Evolutionary conservation across 2,113 vertebrate species (phyloP), one percentile per base, ranked within the genome.

Genomic region (Bolborhynchus lineola): DNA sequence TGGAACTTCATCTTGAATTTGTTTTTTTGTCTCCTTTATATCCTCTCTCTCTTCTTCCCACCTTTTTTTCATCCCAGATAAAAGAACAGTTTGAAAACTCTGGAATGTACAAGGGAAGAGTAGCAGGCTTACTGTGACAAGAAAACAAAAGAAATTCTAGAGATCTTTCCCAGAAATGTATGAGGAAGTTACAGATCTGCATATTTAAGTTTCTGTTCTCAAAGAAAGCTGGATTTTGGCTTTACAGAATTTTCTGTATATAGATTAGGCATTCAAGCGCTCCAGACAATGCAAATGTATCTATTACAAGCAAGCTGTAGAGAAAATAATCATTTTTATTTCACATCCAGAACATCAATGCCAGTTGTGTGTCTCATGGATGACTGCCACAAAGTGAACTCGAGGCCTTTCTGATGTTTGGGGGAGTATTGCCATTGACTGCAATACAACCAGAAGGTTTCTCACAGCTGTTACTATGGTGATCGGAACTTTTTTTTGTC

Each of bases 401-500:
- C 2, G 2, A 80, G 47, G 39, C 42, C 37, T 59, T 68, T 74
- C 21, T 94, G 82, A 88, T 50, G 11, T 86, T 93, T 90, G 42
- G 81, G 60, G 85, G 85, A 92, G 47, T 29, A 88, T 83, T 94
- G 90, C 76, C 82, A 68, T 55, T 90, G 64, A 83, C 71, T 77
- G 55, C 49, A 74, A 59, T 59, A 64, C 47, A 88, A 88, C 68
- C 71, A 81, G 64, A 88, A 81, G 18, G 33, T 78, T 92, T 68
- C 35, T 90, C 60, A 78, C 71, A 92, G 42, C 55, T 83, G 93
- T 94, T 92, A 67, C 92, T 94, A 60, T 68, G 88, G 64, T 55
- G 82, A 93, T 55, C 78, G 79, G 60, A 83, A 86, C 72, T 94
- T 93, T 57, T 81, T 96, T 97, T 86, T 92, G 76, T 68, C 82